phyloP scores from a whole-genome alignment of 2,113 vertebrate genomes.

The Archilochus colubris region DNA sequence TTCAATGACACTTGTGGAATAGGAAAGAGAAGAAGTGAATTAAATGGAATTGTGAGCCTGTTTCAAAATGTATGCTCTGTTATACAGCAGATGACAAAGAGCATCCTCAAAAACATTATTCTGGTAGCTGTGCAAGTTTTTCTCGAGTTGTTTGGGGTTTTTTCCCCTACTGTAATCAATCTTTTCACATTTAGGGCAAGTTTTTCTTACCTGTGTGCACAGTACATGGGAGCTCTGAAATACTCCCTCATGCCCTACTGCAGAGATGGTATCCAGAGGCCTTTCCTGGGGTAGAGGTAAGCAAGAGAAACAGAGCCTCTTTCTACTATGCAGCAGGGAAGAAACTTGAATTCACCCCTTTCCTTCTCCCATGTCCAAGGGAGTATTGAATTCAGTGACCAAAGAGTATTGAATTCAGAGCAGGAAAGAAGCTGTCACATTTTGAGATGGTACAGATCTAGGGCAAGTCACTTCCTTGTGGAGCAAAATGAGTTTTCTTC shows the following conservation, averaged over 20 bases:
- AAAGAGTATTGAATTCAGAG: not conserved
- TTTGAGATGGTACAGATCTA: not conserved
- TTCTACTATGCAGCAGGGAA: not conserved
- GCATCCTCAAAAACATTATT: not conserved
- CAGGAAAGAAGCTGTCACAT: not conserved
- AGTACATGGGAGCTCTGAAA: not conserved
- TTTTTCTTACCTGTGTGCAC: not conserved
- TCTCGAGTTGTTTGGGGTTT: not conserved
- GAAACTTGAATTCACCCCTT: not conserved
- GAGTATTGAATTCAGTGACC: not conserved
- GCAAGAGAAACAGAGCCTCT: not conserved
- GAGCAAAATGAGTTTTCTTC: not conserved
- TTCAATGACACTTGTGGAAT: slow-evolving; percentile 64
- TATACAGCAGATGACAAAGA: slow-evolving; percentile 17
- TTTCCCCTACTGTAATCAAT: not conserved
- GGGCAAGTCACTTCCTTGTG: not conserved
- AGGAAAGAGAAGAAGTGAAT: slow-evolving; percentile 49
- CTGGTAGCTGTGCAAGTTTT: not conserved
- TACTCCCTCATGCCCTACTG: not conserved
- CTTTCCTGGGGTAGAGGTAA: not conserved
- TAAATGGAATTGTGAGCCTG: slow-evolving; percentile 40
- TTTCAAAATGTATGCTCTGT: slow-evolving; percentile 20
- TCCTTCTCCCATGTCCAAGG: not conserved
- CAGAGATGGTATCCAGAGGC: not conserved
- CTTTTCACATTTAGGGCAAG: not conserved